These are phyloP conservation scores for Pterocles burchelli DNA, from an alignment of 2,113 vertebrate genomes.

Conservation along the genomic window DNA sequence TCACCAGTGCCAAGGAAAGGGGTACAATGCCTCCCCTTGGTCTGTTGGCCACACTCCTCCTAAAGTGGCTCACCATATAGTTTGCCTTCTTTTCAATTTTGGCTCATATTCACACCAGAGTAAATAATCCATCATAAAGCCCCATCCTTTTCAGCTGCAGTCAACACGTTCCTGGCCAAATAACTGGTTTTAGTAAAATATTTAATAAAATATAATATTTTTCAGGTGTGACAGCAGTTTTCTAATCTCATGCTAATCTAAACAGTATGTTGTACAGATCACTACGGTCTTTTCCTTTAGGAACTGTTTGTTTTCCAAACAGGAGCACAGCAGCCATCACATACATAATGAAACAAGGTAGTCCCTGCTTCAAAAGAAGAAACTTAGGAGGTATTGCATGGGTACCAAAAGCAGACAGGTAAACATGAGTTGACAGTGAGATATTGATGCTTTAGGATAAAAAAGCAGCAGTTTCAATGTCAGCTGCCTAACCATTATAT, in stretches of 20 bases:
- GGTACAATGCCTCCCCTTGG: not conserved
- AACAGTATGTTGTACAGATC: not conserved
- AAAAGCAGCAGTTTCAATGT: not conserved
- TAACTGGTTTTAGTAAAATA: not conserved
- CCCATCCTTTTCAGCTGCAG: not conserved
- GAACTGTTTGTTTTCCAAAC: not conserved
- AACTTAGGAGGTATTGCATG: not conserved
- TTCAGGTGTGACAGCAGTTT: not conserved
- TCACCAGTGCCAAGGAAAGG: not conserved
- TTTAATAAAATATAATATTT: not conserved
- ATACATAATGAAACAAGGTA: not conserved
- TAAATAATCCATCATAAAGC: not conserved
- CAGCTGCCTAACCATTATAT: not conserved
- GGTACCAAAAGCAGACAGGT: not conserved
- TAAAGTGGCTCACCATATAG: not conserved
- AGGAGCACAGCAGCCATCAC: not conserved
- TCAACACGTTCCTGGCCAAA: not conserved
- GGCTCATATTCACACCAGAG: not conserved
- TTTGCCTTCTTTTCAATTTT: not conserved
- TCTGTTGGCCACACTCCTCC: not conserved
- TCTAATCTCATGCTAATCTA: not conserved
- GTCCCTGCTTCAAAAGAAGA: not conserved
- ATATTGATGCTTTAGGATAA: not conserved
- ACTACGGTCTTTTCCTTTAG: not conserved
- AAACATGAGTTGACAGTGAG: not conserved